phyloP scores from a whole-genome alignment of 1,140 invertebrate species.

The Papilio helenus region DNA sequence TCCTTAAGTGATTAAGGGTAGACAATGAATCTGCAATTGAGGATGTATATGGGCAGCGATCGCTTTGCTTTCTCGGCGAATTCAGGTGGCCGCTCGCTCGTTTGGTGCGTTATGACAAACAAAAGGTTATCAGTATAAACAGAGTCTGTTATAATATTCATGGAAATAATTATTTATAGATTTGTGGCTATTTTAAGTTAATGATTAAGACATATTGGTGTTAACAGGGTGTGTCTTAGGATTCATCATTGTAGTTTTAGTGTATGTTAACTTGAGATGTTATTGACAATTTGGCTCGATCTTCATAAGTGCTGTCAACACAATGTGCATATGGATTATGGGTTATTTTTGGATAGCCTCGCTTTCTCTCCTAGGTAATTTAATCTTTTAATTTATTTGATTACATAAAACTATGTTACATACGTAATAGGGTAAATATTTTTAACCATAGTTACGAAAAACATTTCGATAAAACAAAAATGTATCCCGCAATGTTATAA shows the following conservation, averaged over 20 bases:
- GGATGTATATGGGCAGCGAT: no score
- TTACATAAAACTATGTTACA: background rate
- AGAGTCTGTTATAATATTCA: background rate
- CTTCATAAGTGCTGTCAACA: conserved; percentile 1
- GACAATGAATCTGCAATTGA: no score
- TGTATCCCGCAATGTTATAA: background rate
- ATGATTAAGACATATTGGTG: no score
- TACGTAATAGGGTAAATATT: no score
- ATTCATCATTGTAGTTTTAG: no score
- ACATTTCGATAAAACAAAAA: background rate
- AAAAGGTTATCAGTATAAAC: background rate
- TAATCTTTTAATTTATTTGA: background rate
- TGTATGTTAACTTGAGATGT: conserved; percentile 7
- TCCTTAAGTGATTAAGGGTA: no score
- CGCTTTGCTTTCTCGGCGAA: no score
- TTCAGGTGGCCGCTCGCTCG: no score
- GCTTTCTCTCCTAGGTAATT: background rate
- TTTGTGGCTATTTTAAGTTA: background rate
- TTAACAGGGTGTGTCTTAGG: no score
- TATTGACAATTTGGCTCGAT: background rate
- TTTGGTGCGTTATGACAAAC: no score
- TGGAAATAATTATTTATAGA: background rate
- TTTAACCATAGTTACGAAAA: no score
- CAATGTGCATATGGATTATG: background rate
- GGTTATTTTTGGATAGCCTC: background rate